These are phyloP conservation scores for Nymphalis urticae DNA, from an alignment of 2,888 invertebrate species.

Conservation along the genomic window DNA sequence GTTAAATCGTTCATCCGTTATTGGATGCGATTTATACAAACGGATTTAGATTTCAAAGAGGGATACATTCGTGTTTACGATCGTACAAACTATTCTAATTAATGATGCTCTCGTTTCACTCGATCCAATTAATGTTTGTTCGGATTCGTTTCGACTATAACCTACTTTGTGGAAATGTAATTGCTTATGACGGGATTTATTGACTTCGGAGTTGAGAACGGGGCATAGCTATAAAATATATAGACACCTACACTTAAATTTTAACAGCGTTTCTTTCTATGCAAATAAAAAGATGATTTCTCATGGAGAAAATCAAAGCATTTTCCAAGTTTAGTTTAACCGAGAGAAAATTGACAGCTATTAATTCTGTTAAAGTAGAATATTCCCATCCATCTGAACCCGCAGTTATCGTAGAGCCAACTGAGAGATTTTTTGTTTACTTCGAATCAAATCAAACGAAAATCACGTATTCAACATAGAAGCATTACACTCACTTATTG, in stretches of 20 bases:
- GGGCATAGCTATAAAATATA: neutral
- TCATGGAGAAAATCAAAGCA: no score
- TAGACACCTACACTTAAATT: neutral
- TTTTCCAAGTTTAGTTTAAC: no score
- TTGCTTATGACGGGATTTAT: conserved; percentile 35
- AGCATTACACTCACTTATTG: no score
- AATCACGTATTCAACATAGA: no score
- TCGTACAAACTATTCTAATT: conserved; percentile 40
- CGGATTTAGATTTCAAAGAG: conserved; percentile 21
- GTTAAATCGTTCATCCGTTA: conserved; percentile 5
- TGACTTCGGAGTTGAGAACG: conserved; percentile 1
- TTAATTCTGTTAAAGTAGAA: no score
- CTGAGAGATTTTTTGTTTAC: no score
- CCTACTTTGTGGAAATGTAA: conserved; percentile 37
- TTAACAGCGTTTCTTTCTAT: no score
- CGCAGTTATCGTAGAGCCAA: no score
- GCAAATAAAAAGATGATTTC: no score
- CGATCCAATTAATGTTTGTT: conserved; percentile 44
- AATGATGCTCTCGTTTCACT: conserved; percentile 40
- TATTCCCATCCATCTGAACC: no score
- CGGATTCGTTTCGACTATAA: conserved; percentile 41
- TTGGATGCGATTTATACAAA: conserved; percentile 12
- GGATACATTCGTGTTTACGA: conserved; percentile 20
- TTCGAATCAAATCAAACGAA: no score
- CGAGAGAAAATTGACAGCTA: no score